Evolutionary conservation across 2,888 invertebrate genomes (phyloP), one percentile per base, ranked within the genome.

Genomic region (Tenodera sinensis): DNA sequence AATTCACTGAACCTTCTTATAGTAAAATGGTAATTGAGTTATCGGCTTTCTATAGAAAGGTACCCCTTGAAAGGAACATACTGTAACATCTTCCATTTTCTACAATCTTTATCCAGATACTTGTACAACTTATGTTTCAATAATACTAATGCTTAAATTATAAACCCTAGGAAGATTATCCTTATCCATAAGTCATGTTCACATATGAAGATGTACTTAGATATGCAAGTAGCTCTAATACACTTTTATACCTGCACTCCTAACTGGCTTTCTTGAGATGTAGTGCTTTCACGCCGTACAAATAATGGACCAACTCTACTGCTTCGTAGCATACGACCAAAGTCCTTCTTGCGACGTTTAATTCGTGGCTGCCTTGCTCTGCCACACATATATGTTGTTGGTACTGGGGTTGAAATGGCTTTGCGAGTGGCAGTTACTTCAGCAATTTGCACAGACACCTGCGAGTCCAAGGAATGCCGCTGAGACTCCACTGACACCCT

Each of bases 381-480:
- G 20, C 81, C 83, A 34, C 87, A 28, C 47, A 87, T 30, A 83
- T 54, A 25, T 54, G 92, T 91, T 91, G 92, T 91, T 89, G 92
- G 90, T 91, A 90, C 89, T 34, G 91, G 91, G 88, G 92, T 83
- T 95, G 94, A 88, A 94, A 93, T 94, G 1, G 96, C 95, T 92
- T 97, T 97, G 3, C 94, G 93, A 6, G 94, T 95, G 2, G 97
- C 97, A 92, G 97, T 97, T 94, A 97, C 95, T 93, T 97, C 97
- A 0, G 97, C 96, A 85, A 97, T 96, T 93, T 97, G 97, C 0
- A 97, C 96, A 0, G 97, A 97, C 86, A 97, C 94, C 92, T 98
- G 98, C 88, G 98, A 98, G 92, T 98, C 98, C 28, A 97, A 95
- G 0, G 98, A 98, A 93, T 98, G 97, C 83, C 98, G 95, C 14